Evolutionary conservation across 23 tunicate genomes (phyloP).

Genomic region (Styela clava): DNA sequence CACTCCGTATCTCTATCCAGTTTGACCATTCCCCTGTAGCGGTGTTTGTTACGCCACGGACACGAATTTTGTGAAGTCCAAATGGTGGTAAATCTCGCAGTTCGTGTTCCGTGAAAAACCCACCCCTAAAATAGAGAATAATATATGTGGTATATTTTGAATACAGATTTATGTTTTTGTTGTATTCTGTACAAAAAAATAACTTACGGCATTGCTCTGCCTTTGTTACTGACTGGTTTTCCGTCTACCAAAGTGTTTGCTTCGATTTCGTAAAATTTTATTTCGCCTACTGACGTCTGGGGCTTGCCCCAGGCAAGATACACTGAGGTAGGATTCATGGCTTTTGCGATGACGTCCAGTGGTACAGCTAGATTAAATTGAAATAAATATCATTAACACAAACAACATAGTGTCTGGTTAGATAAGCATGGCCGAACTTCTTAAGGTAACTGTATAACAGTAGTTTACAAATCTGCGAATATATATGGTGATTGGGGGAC

Average conservation of each 20-base stretch:
- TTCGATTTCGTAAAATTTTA: slow-evolving; percentile 40
- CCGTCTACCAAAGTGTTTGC: slow-evolving; percentile 29
- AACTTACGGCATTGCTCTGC: slow-evolving; percentile 20
- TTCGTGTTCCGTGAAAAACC: slow-evolving; percentile 31
- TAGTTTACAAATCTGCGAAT: background rate
- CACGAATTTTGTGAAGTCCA: slow-evolving; percentile 53
- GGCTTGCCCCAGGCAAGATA: slow-evolving; percentile 42
- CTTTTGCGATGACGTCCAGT: slow-evolving; percentile 29
- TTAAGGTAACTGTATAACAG: background rate
- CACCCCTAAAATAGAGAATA: slow-evolving; percentile 9
- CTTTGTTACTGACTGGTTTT: background rate
- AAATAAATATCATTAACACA: background rate
- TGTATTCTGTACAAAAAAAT: too few species aligned
- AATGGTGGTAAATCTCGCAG: slow-evolving; percentile 14
- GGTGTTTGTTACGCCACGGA: slow-evolving; percentile 50
- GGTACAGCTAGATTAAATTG: slow-evolving; percentile 30
- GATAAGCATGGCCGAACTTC: background rate
- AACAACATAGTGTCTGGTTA: background rate
- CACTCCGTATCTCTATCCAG: slow-evolving; percentile 49
- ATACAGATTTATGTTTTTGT: background rate
- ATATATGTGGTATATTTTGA: background rate
- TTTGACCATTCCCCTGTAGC: slow-evolving; percentile 60
- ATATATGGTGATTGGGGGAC: too few species aligned
- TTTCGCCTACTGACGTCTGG: slow-evolving; percentile 27
- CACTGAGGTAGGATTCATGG: slow-evolving; percentile 45